phyloP scores from a whole-genome alignment of 2,797 vertebrate species.

The Hydrolagus colliei region DNA sequence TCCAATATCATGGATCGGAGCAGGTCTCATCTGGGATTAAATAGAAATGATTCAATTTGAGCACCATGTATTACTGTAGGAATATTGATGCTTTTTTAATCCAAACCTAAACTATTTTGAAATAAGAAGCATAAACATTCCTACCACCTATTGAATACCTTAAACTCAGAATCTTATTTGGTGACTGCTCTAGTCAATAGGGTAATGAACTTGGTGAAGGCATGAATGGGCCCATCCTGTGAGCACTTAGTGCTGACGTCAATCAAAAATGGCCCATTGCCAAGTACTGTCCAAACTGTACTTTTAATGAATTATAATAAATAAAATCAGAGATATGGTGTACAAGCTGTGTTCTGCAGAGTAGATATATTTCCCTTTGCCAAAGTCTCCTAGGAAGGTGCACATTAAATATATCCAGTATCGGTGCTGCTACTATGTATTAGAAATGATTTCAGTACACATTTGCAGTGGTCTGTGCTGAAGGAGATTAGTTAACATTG shows the following conservation, averaged over 20 bases:
- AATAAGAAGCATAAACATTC: slow-evolving; percentile 20
- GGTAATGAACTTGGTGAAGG: background rate
- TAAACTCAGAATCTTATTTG: background rate
- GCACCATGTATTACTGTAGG: background rate
- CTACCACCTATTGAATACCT: slow-evolving; percentile 1
- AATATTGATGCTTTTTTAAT: slow-evolving; percentile 18
- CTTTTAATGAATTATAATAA: background rate
- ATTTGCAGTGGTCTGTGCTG: slow-evolving; percentile 32
- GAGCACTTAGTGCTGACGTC: background rate
- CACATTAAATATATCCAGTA: slow-evolving; percentile 30
- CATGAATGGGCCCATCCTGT: background rate
- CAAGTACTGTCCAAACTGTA: background rate
- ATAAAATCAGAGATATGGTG: background rate
- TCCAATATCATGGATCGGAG: background rate
- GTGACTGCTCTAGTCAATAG: background rate
- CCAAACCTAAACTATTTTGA: background rate
- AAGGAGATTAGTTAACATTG: slow-evolving; percentile 30
- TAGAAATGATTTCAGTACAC: slow-evolving; percentile 31
- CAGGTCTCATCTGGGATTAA: background rate
- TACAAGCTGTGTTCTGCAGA: slow-evolving; percentile 12
- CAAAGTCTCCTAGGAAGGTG: slow-evolving; percentile 16
- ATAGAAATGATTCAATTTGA: background rate
- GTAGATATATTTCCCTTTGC: slow-evolving; percentile 2
- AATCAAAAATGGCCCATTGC: slow-evolving; percentile 8
- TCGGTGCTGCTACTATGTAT: slow-evolving; percentile 29